Evolutionary conservation across 2,113 vertebrate species (phyloP).

Genomic region (Brachyistius frenatus): DNA sequence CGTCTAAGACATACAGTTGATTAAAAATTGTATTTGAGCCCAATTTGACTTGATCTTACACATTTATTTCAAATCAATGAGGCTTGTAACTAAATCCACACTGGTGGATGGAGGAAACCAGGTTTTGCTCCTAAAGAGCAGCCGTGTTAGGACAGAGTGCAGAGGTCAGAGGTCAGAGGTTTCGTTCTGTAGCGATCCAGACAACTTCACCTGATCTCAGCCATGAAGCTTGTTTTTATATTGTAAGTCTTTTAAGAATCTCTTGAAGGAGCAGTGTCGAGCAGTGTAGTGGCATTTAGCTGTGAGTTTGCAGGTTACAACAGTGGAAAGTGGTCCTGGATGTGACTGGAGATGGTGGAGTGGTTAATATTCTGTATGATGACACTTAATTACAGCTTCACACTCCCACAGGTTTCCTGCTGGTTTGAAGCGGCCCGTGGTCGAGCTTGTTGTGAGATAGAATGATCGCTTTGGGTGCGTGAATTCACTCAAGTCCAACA

Average conservation of each 20-base stretch:
- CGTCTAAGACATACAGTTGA: background rate
- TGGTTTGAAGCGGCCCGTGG: background rate
- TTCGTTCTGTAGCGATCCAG: slow-evolving; percentile 10
- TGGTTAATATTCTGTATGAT: background rate
- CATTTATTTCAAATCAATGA: background rate
- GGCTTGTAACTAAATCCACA: background rate
- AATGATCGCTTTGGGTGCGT: slow-evolving; percentile 39
- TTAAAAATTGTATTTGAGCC: background rate
- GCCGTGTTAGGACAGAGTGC: slow-evolving; percentile 6
- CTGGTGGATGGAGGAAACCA: background rate
- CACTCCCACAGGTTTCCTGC: slow-evolving; percentile 22
- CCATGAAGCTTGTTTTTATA: background rate
- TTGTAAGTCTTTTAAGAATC: background rate
- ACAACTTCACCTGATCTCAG: background rate
- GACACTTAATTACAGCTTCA: slow-evolving; percentile 35
- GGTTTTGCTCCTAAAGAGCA: background rate
- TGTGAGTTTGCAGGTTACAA: too few relatives aligned
- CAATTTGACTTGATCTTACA: background rate
- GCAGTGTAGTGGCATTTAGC: too few relatives aligned
- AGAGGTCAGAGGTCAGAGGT: slow-evolving; percentile 23
- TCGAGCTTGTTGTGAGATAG: slow-evolving; percentile 12
- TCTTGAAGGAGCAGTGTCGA: background rate
- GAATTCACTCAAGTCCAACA: background rate
- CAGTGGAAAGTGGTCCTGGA: background rate
- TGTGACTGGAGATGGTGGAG: slow-evolving; percentile 17